Evolutionary conservation across 2,797 vertebrate genomes (phyloP).

Genomic region (Enteromius unitaeniatus): DNA sequence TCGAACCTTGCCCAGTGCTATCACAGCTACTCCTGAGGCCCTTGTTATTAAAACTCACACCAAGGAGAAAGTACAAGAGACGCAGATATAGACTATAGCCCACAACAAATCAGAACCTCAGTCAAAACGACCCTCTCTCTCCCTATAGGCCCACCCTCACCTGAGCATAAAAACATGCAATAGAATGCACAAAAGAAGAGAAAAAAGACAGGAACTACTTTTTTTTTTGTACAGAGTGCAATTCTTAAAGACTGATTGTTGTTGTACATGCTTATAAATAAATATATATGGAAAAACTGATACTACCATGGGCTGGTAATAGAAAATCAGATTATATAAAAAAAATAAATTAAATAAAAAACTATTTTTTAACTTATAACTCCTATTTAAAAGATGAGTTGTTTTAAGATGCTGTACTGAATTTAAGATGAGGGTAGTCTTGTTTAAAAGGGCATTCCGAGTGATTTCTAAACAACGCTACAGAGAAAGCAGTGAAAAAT

Average conservation of each 20-base stretch:
- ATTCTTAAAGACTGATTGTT: conserved; percentile 89
- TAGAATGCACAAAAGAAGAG: conserved; percentile 93
- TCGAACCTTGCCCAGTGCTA: conserved; percentile 88
- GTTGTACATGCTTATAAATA: conserved; percentile 94
- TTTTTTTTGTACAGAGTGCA: conserved; percentile 93
- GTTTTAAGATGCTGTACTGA: conserved; percentile 83
- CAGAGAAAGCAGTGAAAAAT: conserved; percentile 82
- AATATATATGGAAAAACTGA: conserved; percentile 79
- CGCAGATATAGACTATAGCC: conserved; percentile 87
- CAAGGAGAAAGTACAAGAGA: conserved; percentile 99
- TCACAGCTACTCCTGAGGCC: conserved; percentile 86
- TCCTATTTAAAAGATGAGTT: conserved; percentile 90
- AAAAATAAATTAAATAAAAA: conserved; percentile 83
- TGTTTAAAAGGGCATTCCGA: conserved; percentile 84
- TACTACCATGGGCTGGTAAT: conserved; percentile 90
- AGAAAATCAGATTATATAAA: conserved; percentile 92
- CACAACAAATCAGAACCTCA: conserved; percentile 36
- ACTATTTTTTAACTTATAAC: conserved; percentile 98
- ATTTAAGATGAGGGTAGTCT: conserved; percentile 83
- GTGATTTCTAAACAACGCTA: conserved; percentile 86
- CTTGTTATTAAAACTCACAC: conserved; percentile 94
- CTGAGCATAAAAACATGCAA: conserved; percentile 86
- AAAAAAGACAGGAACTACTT: conserved; percentile 87
- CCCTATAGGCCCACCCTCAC: conserved; percentile 41
- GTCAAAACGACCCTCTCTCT: conserved; percentile 39